Evolutionary conservation across 2,113 vertebrate species (phyloP).

Genomic region (Onychostruthus taczanowskii): DNA sequence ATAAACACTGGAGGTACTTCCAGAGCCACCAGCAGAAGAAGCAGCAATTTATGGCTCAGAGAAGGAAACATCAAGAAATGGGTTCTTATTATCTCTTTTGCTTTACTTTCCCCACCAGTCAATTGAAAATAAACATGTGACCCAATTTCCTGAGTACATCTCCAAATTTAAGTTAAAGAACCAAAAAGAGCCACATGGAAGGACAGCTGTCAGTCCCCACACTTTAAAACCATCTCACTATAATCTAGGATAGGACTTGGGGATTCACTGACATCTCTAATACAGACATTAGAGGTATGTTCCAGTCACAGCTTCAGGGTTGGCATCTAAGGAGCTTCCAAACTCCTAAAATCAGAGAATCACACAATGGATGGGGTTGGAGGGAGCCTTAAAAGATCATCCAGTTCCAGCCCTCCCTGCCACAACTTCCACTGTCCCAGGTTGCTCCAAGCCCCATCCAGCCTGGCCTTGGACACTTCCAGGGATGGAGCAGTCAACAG

Average conservation of each 20-base stretch:
- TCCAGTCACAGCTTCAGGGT: not conserved
- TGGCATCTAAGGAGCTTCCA: not conserved
- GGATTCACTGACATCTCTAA: not conserved
- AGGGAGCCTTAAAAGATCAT: not conserved
- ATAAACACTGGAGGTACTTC: not conserved
- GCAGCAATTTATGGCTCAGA: not conserved
- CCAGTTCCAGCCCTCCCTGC: not conserved
- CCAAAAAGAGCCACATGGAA: not conserved
- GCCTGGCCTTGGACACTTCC: not conserved
- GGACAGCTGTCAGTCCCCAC: not conserved
- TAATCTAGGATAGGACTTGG: not conserved
- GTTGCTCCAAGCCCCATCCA: not conserved
- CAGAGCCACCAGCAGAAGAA: not conserved
- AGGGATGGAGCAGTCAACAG: not conserved
- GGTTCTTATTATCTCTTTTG: not conserved
- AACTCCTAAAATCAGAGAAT: not conserved
- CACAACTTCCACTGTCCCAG: fast-evolving
- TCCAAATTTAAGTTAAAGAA: not conserved
- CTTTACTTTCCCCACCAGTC: not conserved
- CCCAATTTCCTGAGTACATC: not conserved
- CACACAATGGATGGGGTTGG: not conserved
- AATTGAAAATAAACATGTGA: not conserved
- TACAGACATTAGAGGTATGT: not conserved
- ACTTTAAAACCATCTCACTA: not conserved
- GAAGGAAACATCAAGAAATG: not conserved